Percentiles rank a stretch among this genome's conserved stretches.
Evolutionary conservation across 2,888 invertebrate genomes (phyloP).

Genomic region (Amaurobius ferox): DNA sequence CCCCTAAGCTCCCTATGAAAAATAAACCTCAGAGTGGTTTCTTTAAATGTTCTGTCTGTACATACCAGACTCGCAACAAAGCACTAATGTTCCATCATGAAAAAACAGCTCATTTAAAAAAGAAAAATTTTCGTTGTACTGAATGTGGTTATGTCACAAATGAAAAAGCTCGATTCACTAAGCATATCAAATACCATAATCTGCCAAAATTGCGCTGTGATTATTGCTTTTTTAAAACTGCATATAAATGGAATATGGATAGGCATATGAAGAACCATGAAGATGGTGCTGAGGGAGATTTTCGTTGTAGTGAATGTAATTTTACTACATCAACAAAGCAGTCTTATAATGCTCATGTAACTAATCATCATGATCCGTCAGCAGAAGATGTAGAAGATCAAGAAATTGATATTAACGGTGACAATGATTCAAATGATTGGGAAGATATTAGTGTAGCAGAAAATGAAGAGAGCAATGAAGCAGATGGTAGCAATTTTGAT

Average conservation of each 20-base stretch:
- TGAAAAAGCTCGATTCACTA: slow-evolving; percentile 91
- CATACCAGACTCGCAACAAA: slow-evolving; percentile 83
- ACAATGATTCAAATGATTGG: slow-evolving; percentile 22
- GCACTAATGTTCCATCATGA: slow-evolving; percentile 84
- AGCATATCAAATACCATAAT: slow-evolving; percentile 83
- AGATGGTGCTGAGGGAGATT: slow-evolving; percentile 66
- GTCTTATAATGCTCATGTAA: slow-evolving; percentile 70
- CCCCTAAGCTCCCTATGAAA: slow-evolving; percentile 15
- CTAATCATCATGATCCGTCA: slow-evolving; percentile 66
- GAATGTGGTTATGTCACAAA: slow-evolving; percentile 95
- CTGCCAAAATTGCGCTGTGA: slow-evolving; percentile 97
- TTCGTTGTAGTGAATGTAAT: slow-evolving; percentile 68
- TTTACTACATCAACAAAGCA: slow-evolving; percentile 71
- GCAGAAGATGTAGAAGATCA: slow-evolving; percentile 15
- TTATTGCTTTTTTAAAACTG: slow-evolving; percentile 94
- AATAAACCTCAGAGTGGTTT: background rate
- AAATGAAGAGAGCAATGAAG: slow-evolving; percentile 20
- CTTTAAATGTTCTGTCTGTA: slow-evolving; percentile 82
- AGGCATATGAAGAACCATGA: slow-evolving; percentile 94
- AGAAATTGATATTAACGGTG: slow-evolving; percentile 8
- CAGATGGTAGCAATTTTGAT: slow-evolving; percentile 32
- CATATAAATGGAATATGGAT: slow-evolving; percentile 93
- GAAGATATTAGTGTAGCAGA: slow-evolving; percentile 15
- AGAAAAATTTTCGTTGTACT: slow-evolving; percentile 88
- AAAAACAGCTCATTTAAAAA: slow-evolving; percentile 86